Evolutionary conservation across 2,113 vertebrate species (phyloP).

Genomic region (Azemiops feae): DNA sequence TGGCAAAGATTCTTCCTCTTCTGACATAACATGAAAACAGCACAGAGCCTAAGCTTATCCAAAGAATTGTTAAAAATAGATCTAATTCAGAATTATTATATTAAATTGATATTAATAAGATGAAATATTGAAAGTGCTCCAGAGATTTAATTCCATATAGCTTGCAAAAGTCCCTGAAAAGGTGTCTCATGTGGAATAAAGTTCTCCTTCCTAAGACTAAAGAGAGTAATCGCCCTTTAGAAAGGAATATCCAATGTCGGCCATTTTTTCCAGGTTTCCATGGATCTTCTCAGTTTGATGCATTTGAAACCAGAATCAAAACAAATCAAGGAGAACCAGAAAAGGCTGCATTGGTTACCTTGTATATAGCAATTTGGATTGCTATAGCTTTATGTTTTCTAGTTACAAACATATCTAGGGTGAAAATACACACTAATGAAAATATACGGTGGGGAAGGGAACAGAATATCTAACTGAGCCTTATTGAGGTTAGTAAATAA

Average conservation of each 20-base stretch:
- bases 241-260: neutral
- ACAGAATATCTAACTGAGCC: neutral
- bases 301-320: neutral
- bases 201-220: neutral
- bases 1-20: constrained; percentile 46
- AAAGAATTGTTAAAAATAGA: constrained; percentile 4
- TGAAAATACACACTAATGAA: neutral
- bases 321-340: neutral
- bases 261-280: neutral
- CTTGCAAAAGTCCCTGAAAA: neutral
- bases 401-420: neutral
- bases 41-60: constrained; percentile 42
- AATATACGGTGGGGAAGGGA: neutral
- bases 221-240: neutral
- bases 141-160: constrained; percentile 19
- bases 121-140: constrained; percentile 45
- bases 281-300: neutral
- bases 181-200: neutral
- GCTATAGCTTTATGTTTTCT: neutral
- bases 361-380: neutral
- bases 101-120: constrained; percentile 42
- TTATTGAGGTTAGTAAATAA: neutral
- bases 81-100: constrained; percentile 57
- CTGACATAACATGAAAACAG: constrained; percentile 44
- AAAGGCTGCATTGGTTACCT: neutral